Percentiles rank a stretch among this genome's conserved stretches.
phyloP scores from a whole-genome alignment of 2,888 invertebrate genomes.

The Deroplatys truncata region DNA sequence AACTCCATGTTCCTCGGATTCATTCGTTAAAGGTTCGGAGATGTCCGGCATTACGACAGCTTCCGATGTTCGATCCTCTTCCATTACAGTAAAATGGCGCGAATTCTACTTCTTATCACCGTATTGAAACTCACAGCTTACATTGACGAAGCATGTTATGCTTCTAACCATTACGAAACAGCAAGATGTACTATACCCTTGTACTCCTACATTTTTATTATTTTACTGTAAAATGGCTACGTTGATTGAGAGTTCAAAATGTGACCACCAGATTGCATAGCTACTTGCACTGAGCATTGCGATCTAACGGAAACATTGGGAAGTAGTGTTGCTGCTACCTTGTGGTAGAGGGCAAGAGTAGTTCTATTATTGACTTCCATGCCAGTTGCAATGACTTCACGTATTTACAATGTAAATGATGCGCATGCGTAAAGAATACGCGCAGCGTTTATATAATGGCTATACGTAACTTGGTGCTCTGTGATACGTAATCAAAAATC shows the following conservation, averaged over 20 bases:
- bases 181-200: background rate
- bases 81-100: conserved; percentile 37
- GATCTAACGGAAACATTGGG: background rate
- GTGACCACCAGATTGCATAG: background rate
- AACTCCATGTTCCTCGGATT: conserved; percentile 44
- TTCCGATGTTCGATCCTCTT: conserved; percentile 48
- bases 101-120: conserved; percentile 9
- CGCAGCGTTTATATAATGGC: no score
- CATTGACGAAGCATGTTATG: background rate
- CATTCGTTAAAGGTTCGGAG: conserved; percentile 49
- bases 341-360: no score
- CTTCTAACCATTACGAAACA: background rate
- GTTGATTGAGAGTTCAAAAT: background rate
- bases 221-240: conserved; percentile 19
- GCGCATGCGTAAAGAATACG: no score
- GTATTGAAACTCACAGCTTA: background rate
- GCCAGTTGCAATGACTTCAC: no score
- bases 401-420: no score
- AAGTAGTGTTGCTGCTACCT: no score
- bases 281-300: background rate
- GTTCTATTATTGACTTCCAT: no score
- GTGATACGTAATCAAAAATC: no score
- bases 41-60: conserved; percentile 48
- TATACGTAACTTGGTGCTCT: no score
- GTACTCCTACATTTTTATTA: background rate